phyloP scores from a whole-genome alignment of 2,113 vertebrate genomes.

The Brachionichthys hirsutus region DNA sequence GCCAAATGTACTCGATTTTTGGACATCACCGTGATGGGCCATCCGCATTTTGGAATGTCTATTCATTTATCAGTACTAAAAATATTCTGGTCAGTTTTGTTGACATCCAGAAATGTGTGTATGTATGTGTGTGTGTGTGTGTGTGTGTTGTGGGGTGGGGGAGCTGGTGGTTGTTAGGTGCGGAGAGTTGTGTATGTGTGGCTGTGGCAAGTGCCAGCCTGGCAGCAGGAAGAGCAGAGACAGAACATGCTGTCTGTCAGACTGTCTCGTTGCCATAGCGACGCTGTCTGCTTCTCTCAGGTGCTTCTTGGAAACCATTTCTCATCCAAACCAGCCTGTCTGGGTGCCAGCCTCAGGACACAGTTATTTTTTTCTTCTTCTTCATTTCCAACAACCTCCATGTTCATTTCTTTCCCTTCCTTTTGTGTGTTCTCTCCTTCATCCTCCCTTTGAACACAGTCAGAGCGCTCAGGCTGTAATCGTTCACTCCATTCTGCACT shows the following conservation, averaged over 20 bases:
- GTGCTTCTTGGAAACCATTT: slow-evolving; percentile 75
- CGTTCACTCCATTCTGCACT: slow-evolving; percentile 28
- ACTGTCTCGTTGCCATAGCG: slow-evolving; percentile 65
- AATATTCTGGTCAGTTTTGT: too few relatives aligned
- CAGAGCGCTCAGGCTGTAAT: slow-evolving; percentile 13
- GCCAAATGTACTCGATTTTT: too few relatives aligned
- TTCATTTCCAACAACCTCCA: slow-evolving; percentile 11
- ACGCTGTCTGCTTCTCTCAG: slow-evolving; percentile 73
- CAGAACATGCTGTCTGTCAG: slow-evolving; percentile 77
- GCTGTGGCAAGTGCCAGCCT: slow-evolving; percentile 63
- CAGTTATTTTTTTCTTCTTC: slow-evolving; percentile 22
- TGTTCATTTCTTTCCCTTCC: slow-evolving; percentile 25
- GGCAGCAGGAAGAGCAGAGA: slow-evolving; percentile 71
- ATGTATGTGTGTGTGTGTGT: slow-evolving; percentile 12
- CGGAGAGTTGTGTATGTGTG: slow-evolving; percentile 34
- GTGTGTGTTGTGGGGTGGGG: neutral
- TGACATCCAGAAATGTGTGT: slow-evolving; percentile 10
- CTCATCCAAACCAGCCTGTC: slow-evolving; percentile 66
- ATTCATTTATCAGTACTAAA: too few relatives aligned
- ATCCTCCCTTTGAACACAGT: slow-evolving; percentile 42
- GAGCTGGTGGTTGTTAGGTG: slow-evolving; percentile 1
- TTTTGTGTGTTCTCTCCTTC: slow-evolving; percentile 34
- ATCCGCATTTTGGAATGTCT: too few relatives aligned
- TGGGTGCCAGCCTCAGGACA: slow-evolving; percentile 56
- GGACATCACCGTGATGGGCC: too few relatives aligned